phyloP scores from a whole-genome alignment of 2,797 vertebrate species.

The Hybognathus amarus region DNA sequence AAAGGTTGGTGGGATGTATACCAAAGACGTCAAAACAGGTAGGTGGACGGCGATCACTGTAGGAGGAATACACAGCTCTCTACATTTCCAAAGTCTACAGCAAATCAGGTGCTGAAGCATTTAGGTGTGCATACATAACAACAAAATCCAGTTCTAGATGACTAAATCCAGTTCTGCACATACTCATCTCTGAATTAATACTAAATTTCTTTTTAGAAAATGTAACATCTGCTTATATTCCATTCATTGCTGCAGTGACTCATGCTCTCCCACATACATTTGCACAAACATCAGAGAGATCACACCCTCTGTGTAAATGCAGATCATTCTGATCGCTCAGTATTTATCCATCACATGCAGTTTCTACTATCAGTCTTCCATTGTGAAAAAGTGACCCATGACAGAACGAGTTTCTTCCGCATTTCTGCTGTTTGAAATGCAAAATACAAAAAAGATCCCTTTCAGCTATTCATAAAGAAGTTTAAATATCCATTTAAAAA shows the following conservation, averaged over 20 bases:
- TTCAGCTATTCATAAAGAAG: not conserved
- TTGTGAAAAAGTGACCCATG: not conserved
- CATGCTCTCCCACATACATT: slow-evolving; percentile 15
- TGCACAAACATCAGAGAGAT: slow-evolving; percentile 1
- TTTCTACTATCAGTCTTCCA: not conserved
- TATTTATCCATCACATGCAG: not conserved
- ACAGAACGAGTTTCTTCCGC: not conserved
- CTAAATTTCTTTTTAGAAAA: not conserved
- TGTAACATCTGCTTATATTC: not conserved
- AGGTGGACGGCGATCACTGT: not conserved
- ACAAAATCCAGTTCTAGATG: not conserved
- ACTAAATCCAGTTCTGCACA: not conserved
- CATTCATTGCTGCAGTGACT: slow-evolving; percentile 16
- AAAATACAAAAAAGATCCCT: not conserved
- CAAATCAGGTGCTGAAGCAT: not conserved
- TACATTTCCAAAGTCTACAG: not conserved
- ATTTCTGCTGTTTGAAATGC: not conserved
- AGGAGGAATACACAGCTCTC: not conserved
- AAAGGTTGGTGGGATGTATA: not conserved
- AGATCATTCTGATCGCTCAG: not conserved
- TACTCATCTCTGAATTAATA: not conserved
- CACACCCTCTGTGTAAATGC: slow-evolving; percentile 13
- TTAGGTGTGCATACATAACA: not conserved
- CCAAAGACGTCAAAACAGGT: not conserved
- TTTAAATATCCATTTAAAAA: not conserved